A percentile compares a stretch with the other conserved stretches of the same genome.
phyloP scores from a whole-genome alignment of 2,888 invertebrate species.

The Brenthis daphne region DNA sequence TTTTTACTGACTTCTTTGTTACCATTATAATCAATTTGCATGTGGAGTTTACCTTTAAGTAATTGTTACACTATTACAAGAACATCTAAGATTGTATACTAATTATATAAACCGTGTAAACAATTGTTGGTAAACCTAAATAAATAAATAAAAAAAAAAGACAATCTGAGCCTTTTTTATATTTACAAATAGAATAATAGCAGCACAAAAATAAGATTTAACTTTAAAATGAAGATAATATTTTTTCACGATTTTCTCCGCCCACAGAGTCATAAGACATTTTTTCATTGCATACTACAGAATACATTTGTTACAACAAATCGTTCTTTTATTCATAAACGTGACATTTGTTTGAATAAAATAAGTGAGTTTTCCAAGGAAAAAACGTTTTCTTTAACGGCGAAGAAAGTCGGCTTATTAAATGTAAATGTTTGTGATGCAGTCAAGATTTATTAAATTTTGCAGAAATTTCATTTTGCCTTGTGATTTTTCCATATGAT shows the following conservation, averaged over 20 bases:
- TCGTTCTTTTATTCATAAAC: slow-evolving; percentile 35
- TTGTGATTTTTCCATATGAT: background rate
- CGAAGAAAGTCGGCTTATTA: slow-evolving; percentile 17
- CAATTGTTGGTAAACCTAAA: no score
- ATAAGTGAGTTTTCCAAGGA: slow-evolving; percentile 15
- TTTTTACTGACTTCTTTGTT: no score
- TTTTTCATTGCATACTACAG: slow-evolving; percentile 26
- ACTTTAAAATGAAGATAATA: slow-evolving; percentile 11
- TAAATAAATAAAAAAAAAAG: no score
- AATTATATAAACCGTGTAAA: no score
- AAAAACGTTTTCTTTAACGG: slow-evolving; percentile 10
- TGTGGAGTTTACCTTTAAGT: no score
- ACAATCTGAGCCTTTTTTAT: no score
- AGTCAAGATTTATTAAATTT: slow-evolving; percentile 26
- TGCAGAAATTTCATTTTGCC: background rate
- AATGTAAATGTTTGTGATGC: slow-evolving; percentile 27
- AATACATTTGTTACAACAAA: slow-evolving; percentile 34
- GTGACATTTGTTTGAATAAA: slow-evolving; percentile 30
- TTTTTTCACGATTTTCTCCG: background rate
- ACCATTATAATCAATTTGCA: no score
- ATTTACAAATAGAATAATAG: no score
- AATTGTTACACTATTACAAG: no score
- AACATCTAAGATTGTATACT: no score
- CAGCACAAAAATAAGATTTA: no score
- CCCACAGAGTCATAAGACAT: slow-evolving; percentile 18